phyloP scores from a whole-genome alignment of 2,113 vertebrate genomes.

The Butorides virescens region DNA sequence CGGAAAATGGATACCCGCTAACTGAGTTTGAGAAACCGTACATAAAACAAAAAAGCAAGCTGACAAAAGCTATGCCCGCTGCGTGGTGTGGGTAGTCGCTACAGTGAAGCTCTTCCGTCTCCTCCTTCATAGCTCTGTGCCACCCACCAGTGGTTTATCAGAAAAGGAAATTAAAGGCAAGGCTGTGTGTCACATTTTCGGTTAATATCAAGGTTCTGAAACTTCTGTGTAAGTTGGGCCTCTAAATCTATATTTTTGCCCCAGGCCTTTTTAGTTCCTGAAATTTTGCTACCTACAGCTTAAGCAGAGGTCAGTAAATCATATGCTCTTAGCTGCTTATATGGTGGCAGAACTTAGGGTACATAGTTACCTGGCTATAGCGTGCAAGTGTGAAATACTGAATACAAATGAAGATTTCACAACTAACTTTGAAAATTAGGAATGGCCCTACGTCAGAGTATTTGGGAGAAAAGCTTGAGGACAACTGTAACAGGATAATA shows the following conservation, averaged over 20 bases:
- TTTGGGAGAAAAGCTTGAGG: background rate
- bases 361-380: background rate
- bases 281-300: background rate
- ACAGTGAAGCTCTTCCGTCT: background rate
- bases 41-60: background rate
- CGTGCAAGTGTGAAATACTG: background rate
- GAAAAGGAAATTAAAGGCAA: background rate
- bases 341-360: fast-evolving
- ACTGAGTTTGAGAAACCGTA: background rate
- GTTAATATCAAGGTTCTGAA: background rate
- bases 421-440: background rate
- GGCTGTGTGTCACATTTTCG: too few species aligned
- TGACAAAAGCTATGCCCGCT: background rate
- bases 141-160: background rate
- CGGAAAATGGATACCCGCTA: fast-evolving
- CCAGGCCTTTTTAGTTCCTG: background rate
- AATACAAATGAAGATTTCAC: background rate
- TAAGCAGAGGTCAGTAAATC: background rate
- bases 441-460: background rate
- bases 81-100: fast-evolving
- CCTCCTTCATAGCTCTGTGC: fast-evolving
- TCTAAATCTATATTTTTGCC: background rate
- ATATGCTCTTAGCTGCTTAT: background rate
- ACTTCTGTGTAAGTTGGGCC: too few species aligned
- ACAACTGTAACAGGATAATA: background rate